Percentiles rank a stretch among this genome's conserved stretches.
Evolutionary conservation across 2,113 vertebrate genomes (phyloP).

Genomic region (Ursus arctos): DNA sequence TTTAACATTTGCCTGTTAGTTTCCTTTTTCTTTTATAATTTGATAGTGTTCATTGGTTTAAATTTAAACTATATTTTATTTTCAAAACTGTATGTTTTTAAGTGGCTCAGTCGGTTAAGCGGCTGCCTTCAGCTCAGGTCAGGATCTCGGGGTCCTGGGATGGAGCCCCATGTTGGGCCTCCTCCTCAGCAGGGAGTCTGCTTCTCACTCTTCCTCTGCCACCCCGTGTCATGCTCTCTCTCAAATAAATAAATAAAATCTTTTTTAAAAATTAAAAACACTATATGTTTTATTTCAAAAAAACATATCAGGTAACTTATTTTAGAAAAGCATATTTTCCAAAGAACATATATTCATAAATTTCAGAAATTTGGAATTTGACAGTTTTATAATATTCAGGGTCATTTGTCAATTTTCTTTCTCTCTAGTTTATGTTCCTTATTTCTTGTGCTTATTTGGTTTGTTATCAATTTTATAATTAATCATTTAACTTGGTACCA

Average conservation of each 20-base stretch:
- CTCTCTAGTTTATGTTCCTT: neutral
- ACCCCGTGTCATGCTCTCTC: too few species aligned
- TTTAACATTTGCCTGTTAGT: neutral
- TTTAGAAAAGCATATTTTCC: neutral
- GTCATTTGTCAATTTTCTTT: neutral
- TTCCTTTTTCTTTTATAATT: slow-evolving; percentile 10
- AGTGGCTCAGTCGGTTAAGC: too few species aligned
- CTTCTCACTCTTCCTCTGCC: too few species aligned
- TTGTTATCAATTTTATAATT: neutral
- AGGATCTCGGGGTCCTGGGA: too few species aligned
- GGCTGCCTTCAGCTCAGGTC: too few species aligned
- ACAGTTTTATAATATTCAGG: neutral
- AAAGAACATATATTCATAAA: neutral
- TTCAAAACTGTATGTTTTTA: neutral
- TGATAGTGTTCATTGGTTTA: neutral
- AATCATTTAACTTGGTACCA: slow-evolving; percentile 19
- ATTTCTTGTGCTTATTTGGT: neutral
- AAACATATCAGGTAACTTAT: neutral
- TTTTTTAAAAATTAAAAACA: too few species aligned
- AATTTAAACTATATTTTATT: slow-evolving; percentile 1
- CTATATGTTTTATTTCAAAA: neutral
- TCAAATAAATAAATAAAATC: too few species aligned
- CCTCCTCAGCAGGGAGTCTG: too few species aligned
- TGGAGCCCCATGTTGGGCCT: too few species aligned
- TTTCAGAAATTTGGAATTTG: neutral